A percentile compares a stretch with the other conserved stretches of the same genome.
Evolutionary conservation across 2,888 invertebrate genomes (phyloP).

Genomic region (Muscina levida): DNA sequence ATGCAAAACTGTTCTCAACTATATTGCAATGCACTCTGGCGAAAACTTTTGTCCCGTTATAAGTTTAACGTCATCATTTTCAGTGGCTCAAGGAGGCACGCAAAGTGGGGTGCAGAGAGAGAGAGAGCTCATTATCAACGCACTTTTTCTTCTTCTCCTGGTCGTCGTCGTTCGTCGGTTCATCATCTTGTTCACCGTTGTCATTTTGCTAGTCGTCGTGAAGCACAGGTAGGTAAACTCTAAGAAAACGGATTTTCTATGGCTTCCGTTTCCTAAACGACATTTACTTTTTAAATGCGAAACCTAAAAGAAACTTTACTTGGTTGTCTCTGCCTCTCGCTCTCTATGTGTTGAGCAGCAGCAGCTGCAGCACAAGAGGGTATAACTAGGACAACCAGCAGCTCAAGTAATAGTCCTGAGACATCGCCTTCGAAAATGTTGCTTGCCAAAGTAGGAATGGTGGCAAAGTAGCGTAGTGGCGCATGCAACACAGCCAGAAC

Average conservation of each 20-base stretch:
- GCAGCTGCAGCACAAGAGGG: slow-evolving; percentile 8
- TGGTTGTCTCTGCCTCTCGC: background rate
- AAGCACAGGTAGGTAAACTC: slow-evolving; percentile 52
- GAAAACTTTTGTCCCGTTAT: background rate
- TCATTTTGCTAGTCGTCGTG: background rate
- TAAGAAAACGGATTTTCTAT: slow-evolving; percentile 59
- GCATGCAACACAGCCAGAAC: slow-evolving; percentile 4
- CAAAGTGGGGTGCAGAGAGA: too few relatives aligned
- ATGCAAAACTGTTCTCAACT: too few relatives aligned
- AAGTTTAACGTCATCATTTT: slow-evolving; percentile 10
- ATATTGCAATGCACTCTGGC: too few relatives aligned
- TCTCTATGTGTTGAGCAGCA: too few relatives aligned
- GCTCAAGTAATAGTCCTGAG: slow-evolving; percentile 23
- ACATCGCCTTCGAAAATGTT: background rate
- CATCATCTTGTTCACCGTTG: too few relatives aligned
- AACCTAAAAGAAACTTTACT: slow-evolving; percentile 17
- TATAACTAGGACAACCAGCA: slow-evolving; percentile 24
- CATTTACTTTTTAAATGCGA: slow-evolving; percentile 35
- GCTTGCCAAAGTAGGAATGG: background rate
- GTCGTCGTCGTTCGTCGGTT: background rate
- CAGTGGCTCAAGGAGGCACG: background rate
- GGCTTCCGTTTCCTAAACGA: slow-evolving; percentile 65
- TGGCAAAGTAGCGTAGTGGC: slow-evolving; percentile 24
- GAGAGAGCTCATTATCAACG: too few relatives aligned
- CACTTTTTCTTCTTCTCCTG: background rate